A percentile compares a stretch with the other conserved stretches of the same genome.
Evolutionary conservation across 2,113 vertebrate genomes (phyloP).

Genomic region (Atlantisia rogersi): DNA sequence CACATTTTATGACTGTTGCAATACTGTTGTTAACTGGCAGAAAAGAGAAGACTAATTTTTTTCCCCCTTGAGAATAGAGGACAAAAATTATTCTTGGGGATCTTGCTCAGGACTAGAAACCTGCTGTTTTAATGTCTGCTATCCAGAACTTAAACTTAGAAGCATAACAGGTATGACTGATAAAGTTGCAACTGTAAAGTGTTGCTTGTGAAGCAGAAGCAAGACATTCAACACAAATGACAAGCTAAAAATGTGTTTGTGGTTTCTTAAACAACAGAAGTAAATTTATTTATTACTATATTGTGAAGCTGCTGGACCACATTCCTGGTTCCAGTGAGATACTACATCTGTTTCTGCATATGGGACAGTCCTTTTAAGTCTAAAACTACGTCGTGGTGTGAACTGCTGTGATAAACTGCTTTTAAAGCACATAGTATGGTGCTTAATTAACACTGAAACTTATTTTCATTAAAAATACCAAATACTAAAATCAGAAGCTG

Average conservation of each 20-base stretch:
- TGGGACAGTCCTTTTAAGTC: neutral
- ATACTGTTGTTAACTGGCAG: neutral
- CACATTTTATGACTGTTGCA: neutral
- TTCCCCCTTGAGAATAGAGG: neutral
- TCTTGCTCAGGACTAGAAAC: neutral
- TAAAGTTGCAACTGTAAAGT: neutral
- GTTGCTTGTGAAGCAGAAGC: neutral
- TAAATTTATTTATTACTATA: neutral
- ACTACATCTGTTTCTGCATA: neutral
- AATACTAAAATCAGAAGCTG: neutral
- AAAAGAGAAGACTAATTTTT: neutral
- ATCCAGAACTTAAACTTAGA: neutral
- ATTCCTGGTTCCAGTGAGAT: neutral
- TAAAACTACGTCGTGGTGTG: neutral
- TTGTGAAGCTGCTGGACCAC: neutral
- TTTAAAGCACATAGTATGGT: neutral
- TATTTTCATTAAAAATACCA: neutral
- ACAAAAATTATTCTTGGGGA: neutral
- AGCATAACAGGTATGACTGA: neutral
- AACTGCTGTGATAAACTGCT: neutral
- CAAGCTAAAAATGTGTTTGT: neutral
- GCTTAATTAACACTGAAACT: neutral
- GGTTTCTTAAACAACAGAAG: neutral
- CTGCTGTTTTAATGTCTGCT: neutral
- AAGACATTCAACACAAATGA: neutral